Conservation (phyloP, 2,797 vertebrate species). For the Lophius americanus region DNA sequence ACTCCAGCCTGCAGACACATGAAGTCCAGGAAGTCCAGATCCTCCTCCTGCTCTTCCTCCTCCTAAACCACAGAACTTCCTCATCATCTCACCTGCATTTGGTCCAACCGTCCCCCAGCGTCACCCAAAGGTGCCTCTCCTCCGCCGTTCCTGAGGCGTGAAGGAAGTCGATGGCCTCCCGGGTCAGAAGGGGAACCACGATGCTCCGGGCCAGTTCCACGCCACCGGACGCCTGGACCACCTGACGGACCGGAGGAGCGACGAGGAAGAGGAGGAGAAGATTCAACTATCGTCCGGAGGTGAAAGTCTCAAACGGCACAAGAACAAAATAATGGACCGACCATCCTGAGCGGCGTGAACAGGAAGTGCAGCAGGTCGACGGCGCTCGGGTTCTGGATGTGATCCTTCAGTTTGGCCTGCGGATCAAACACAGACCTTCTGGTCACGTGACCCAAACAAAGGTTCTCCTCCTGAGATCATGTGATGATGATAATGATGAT, state of each 20-base stretch:
- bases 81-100: slow-evolving; percentile 86
- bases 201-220: slow-evolving; percentile 88
- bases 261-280: neutral
- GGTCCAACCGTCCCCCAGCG: slow-evolving; percentile 91
- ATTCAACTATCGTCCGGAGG: too few relatives aligned
- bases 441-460: neutral
- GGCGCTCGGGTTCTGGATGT: slow-evolving; percentile 95
- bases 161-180: slow-evolving; percentile 92
- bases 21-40: too few relatives aligned
- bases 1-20: slow-evolving; percentile 85
- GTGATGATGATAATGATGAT: too few relatives aligned
- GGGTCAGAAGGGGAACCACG: slow-evolving; percentile 89
- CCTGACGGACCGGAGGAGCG: slow-evolving; percentile 70
- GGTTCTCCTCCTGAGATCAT: neutral
- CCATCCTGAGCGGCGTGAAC: slow-evolving; percentile 93
- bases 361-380: slow-evolving; percentile 94
- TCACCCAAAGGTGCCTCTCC: slow-evolving; percentile 91
- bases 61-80: too few relatives aligned
- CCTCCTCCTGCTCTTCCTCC: too few relatives aligned
- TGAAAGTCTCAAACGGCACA: too few relatives aligned
- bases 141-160: slow-evolving; percentile 82
- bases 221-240: slow-evolving; percentile 91
- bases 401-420: slow-evolving; percentile 91
- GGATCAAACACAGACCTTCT: slow-evolving; percentile 4
- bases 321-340: slow-evolving; percentile 58